Percentiles rank a stretch among this genome's conserved stretches.
Evolutionary conservation across 2,888 invertebrate species (phyloP).

Genomic region (Drosophila fulvimacula): DNA sequence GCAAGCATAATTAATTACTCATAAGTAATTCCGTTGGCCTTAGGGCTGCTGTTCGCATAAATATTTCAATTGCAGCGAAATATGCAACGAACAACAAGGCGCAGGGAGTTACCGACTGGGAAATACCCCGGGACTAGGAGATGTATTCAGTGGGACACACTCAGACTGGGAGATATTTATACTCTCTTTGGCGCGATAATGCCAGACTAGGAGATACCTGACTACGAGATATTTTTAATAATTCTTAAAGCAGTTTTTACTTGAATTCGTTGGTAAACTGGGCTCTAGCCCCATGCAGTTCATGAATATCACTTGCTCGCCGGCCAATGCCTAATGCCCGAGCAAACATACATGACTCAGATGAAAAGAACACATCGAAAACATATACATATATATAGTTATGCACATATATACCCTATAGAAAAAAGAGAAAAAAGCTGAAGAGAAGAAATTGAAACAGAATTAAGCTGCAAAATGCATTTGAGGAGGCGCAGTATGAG

Average conservation of each 20-base stretch:
- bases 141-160: neutral
- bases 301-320: conserved; percentile 7
- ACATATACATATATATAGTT: neutral
- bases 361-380: conserved; percentile 12
- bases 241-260: neutral
- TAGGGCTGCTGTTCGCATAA: conserved; percentile 56
- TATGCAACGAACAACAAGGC: conserved; percentile 21
- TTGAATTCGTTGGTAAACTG: neutral
- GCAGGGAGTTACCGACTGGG: neutral
- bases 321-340: conserved; percentile 5
- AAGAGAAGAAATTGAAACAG: conserved; percentile 52
- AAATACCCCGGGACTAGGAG: neutral
- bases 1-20: conserved; percentile 76
- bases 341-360: conserved; percentile 2
- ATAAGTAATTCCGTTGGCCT: conserved; percentile 70
- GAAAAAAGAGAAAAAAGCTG: conserved; percentile 9
- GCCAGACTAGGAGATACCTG: neutral
- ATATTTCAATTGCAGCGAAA: conserved; percentile 66
- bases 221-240: too few relatives aligned
- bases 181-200: too few relatives aligned
- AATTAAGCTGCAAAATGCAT: conserved; percentile 61
- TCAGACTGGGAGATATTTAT: neutral
- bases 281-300: neutral
- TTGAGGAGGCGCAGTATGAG: conserved; percentile 18
- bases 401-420: conserved; percentile 25